Percentiles rank a stretch among this genome's conserved stretches.
Evolutionary conservation across 2,888 invertebrate genomes (phyloP).

Genomic region (Busseola fusca): DNA sequence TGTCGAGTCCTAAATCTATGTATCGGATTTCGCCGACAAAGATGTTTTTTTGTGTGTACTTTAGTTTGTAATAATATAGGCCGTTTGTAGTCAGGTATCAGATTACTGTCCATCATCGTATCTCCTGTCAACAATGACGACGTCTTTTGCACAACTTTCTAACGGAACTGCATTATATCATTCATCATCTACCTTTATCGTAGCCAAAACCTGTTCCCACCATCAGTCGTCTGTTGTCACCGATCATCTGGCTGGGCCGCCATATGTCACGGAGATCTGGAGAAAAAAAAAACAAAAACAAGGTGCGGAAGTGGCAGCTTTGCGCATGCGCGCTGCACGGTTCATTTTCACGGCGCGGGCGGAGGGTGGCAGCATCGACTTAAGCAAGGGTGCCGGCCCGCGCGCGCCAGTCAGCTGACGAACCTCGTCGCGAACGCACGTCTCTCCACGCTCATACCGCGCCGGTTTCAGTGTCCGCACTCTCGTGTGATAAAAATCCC

Average conservation of each 20-base stretch:
- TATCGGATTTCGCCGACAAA: conserved; percentile 25
- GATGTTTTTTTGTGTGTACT: conserved; percentile 16
- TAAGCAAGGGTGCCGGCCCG: conserved; percentile 82
- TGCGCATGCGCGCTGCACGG: conserved; percentile 79
- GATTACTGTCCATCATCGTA: conserved; percentile 45
- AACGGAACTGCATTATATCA: conserved; percentile 56
- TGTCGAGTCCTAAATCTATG: conserved; percentile 17
- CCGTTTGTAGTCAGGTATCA: conserved; percentile 33
- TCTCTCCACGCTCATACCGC: conserved; percentile 59
- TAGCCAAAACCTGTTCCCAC: conserved; percentile 58
- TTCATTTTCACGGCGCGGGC: conserved; percentile 80
- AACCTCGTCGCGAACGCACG: conserved; percentile 76
- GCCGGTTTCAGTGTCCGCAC: conserved; percentile 74
- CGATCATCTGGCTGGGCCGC: conserved; percentile 57
- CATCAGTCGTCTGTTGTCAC: conserved; percentile 57
- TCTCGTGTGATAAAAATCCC: conserved; percentile 72
- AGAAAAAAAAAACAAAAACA: conserved; percentile 68
- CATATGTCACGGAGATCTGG: conserved; percentile 65
- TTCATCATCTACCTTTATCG: conserved; percentile 51
- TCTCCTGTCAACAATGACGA: conserved; percentile 49
- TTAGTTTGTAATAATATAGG: conserved; percentile 16
- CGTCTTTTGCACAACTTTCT: conserved; percentile 49
- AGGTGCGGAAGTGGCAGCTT: conserved; percentile 74
- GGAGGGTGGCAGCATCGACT: conserved; percentile 87
- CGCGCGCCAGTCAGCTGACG: conserved; percentile 89